A percentile compares a stretch with the other conserved stretches of the same genome.
phyloP scores from a whole-genome alignment of 1,140 invertebrate species.

The Manduca sexta region DNA sequence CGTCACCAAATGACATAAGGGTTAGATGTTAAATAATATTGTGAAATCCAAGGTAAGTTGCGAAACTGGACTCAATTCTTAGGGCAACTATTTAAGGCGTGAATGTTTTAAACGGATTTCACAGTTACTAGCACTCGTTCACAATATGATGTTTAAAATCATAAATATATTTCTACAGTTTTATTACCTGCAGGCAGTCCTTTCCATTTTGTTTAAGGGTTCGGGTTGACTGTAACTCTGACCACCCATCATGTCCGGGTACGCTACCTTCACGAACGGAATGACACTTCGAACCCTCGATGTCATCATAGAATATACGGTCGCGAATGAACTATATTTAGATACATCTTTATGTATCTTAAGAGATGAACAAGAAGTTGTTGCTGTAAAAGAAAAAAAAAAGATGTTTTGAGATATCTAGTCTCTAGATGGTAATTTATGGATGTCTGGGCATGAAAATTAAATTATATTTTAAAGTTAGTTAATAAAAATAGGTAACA shows the following conservation, averaged over 20 bases:
- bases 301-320: slow-evolving; percentile 53
- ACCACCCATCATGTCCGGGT: slow-evolving; percentile 80
- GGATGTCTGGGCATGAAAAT: no score
- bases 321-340: slow-evolving; percentile 41
- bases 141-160: no score
- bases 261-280: slow-evolving; percentile 83
- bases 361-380: slow-evolving; percentile 47
- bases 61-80: no score
- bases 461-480: no score
- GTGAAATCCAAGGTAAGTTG: no score
- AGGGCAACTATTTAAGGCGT: no score
- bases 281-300: slow-evolving; percentile 77
- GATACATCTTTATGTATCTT: slow-evolving; percentile 65
- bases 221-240: slow-evolving; percentile 73
- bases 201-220: slow-evolving; percentile 77
- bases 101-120: no score
- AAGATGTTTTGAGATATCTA: neutral
- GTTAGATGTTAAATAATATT: no score
- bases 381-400: slow-evolving; percentile 34
- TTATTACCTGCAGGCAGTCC: slow-evolving; percentile 74
- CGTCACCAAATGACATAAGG: no score
- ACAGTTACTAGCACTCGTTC: no score
- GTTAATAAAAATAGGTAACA: neutral
- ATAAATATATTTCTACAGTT: neutral
- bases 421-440: no score